Evolutionary conservation across 2,888 invertebrate species (phyloP).

Genomic region (Notodromas monacha): DNA sequence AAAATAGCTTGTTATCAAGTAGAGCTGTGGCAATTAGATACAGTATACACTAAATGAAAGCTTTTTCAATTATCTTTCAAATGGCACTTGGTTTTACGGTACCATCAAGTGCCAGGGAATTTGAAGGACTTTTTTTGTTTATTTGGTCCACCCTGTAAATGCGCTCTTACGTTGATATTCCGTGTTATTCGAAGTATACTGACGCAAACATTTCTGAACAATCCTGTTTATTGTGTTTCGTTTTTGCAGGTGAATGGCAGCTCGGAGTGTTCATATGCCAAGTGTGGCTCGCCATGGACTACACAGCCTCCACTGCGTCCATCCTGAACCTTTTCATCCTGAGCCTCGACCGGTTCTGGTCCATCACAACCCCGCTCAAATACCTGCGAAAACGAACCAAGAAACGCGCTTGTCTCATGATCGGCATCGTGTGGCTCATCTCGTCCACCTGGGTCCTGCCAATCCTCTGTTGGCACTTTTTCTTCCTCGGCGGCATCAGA

Average conservation of each 20-base stretch:
- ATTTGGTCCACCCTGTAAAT: too few species aligned
- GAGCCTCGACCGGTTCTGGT: conserved; percentile 20
- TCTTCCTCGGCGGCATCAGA: conserved; percentile 11
- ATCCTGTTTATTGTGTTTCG: conserved; percentile 9
- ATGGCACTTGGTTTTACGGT: too few species aligned
- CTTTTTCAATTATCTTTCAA: too few species aligned
- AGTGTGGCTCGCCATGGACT: conserved; percentile 24
- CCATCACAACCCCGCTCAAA: conserved; percentile 19
- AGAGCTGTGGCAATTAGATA: too few species aligned
- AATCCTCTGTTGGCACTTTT: conserved; percentile 19
- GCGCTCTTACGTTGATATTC: too few species aligned
- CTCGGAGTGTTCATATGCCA: conserved; percentile 22
- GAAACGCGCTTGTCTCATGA: conserved; percentile 19
- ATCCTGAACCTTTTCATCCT: conserved; percentile 23
- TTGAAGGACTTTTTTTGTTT: too few species aligned
- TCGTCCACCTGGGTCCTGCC: conserved; percentile 20
- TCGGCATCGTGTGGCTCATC: conserved; percentile 18
- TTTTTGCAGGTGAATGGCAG: conserved; percentile 15
- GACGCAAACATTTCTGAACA: background rate
- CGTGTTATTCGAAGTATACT: too few species aligned
- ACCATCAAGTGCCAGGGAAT: too few species aligned
- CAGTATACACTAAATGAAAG: too few species aligned
- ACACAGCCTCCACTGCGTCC: conserved; percentile 24
- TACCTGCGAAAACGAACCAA: conserved; percentile 20
- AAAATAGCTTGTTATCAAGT: too few species aligned